Base-by-base conservation (phyloP, 2,888 invertebrate species). In the Boloria selene region DNA sequence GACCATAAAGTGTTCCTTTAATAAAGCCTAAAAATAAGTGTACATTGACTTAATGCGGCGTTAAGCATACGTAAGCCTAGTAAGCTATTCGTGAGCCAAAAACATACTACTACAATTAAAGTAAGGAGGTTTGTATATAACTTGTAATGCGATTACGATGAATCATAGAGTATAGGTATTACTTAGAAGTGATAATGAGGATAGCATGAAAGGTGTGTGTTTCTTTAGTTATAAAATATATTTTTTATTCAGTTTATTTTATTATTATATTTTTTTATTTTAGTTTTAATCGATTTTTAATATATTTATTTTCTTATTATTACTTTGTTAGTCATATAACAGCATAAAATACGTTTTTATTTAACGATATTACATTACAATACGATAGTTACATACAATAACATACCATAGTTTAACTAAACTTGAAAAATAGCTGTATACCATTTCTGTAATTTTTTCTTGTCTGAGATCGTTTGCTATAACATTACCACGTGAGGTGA, bases 101-200 rank as follows among this genome's bases (percentile, higher is more conserved):
- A 55, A 58, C 47, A 26, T 62, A 53, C 14, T 62, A 53, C 14
- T 49, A 18, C 42, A 38, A 45, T 44, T 16, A 45, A 55, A 50
- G 13, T 45, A 45, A 17, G n/a, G 18, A 67, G 13, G 52, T 22
- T 22, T 22, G 22, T 47, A 52, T 61, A 53, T 67, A 62, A 45
- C 44, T 62, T 50, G 22, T 72, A 71, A 70, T 66, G 66, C 72
- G 68, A 72, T 72, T 72, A 70, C 64, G 59, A 56, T 64, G 63
- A 45, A 13, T 17, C 52, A 47, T 17, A 64, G 47, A 59, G 0
- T 17, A 52, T 38, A 4, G 1, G 52, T 5, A 38, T 7, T 38
- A 26, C 16, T 38, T 16, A 45, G 47, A 64, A 64, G 44, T 38
- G 59, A 22, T 22, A 52, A 26, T 3, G 13, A 7, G 31, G 31